phyloP scores from a whole-genome alignment of 64 coral and sea anemone species.

The Porites lutea region DNA sequence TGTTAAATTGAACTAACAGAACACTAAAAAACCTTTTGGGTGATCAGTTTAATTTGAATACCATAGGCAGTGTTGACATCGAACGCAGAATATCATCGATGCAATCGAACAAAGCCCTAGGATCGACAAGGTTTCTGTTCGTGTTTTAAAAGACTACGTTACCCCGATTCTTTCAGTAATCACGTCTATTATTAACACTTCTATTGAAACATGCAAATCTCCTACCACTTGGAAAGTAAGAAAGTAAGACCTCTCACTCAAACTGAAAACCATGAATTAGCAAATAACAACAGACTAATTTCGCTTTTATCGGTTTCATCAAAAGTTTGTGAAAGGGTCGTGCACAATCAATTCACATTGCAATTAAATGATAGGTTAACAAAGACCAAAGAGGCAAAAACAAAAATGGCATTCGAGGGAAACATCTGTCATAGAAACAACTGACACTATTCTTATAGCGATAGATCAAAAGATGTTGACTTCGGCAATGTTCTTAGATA shows the following conservation, averaged over 20 bases:
- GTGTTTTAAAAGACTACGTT: not conserved
- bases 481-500: not conserved
- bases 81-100: not conserved
- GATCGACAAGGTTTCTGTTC: not conserved
- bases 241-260: slow-evolving; percentile 39
- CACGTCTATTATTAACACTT: not conserved
- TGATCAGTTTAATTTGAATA: slow-evolving; percentile 11
- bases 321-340: slow-evolving; percentile 9
- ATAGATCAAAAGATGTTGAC: not conserved
- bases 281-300: slow-evolving; percentile 27
- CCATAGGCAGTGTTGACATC: not conserved
- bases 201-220: not conserved
- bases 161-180: not conserved
- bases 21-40: not conserved
- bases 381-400: slow-evolving; percentile 29
- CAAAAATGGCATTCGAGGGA: not conserved
- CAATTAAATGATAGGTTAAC: not conserved
- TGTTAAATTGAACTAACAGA: too few species aligned
- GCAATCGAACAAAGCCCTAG: not conserved
- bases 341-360: slow-evolving; percentile 15
- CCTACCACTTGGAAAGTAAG: slow-evolving; percentile 26
- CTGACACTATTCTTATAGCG: not conserved
- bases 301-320: slow-evolving; percentile 58
- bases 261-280: slow-evolving; percentile 20
- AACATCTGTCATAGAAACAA: not conserved